Evolutionary conservation across 2,113 vertebrate species (phyloP).

Genomic region (Dicrurus megarhynchus): DNA sequence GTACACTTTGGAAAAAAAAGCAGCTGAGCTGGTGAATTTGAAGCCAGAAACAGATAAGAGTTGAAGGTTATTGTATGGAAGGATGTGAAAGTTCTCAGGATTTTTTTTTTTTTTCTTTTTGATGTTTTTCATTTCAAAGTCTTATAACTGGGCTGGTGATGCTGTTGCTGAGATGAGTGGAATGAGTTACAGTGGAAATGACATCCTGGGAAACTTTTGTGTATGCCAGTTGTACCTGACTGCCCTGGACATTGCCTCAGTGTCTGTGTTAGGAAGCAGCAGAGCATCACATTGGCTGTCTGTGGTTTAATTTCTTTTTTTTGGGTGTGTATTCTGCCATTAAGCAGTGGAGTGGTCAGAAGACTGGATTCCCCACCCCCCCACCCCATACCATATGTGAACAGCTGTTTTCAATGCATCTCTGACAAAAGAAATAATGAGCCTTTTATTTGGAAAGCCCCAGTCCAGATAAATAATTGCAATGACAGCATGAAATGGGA

Average conservation of each 20-base stretch:
- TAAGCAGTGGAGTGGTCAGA: background rate
- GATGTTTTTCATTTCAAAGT: background rate
- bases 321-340: background rate
- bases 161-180: background rate
- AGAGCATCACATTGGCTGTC: background rate
- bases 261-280: background rate
- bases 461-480: conserved; percentile 46
- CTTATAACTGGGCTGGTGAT: background rate
- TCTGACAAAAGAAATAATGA: conserved; percentile 52
- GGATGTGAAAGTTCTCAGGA: background rate
- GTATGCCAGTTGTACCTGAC: background rate
- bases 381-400: background rate
- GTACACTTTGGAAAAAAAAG: background rate
- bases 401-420: conserved; percentile 26
- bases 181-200: background rate
- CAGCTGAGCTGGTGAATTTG: conserved; percentile 11
- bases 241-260: background rate
- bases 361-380: background rate
- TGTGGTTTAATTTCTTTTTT: background rate
- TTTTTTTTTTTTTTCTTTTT: background rate
- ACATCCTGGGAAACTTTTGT: background rate
- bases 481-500: conserved; percentile 56
- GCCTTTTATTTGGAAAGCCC: conserved; percentile 36
- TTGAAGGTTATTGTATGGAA: conserved; percentile 1
- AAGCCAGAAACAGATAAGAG: conserved; percentile 1